Evolutionary conservation across 2,888 invertebrate genomes (phyloP).

Genomic region (Zaprionus obscuricornis): DNA sequence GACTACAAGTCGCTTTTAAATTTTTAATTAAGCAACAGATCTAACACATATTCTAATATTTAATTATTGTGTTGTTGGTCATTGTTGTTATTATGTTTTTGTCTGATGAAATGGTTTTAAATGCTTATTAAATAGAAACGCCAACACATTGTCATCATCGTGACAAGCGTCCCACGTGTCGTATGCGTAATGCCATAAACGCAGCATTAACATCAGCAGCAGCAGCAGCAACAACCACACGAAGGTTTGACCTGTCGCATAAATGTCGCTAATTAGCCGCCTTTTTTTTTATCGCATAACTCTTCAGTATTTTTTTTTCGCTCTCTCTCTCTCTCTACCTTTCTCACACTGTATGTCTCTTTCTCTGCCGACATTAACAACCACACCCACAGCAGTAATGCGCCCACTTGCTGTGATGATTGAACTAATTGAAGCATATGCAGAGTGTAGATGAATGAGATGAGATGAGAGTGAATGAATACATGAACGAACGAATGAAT

Average conservation of each 20-base stretch:
- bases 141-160: constrained; percentile 29
- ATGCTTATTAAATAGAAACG: constrained; percentile 23
- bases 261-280: constrained; percentile 61
- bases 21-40: no score
- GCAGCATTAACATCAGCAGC: constrained; percentile 6
- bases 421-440: constrained; percentile 49
- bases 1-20: no score
- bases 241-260: constrained; percentile 38
- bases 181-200: constrained; percentile 44
- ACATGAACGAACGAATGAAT: not conserved
- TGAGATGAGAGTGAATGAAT: not conserved
- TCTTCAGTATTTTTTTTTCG: constrained; percentile 22
- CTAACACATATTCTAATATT: no score
- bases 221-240: not conserved
- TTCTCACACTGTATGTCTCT: no score
- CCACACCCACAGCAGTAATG: not conserved
- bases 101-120: no score
- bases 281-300: constrained; percentile 27
- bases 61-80: no score
- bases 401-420: constrained; percentile 16
- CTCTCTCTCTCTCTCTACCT: constrained; percentile 40
- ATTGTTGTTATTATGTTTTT: no score
- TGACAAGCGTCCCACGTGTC: constrained; percentile 39
- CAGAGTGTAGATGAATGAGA: constrained; percentile 1
- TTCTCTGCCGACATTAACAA: no score